A percentile compares a stretch with the other conserved stretches of the same genome.
phyloP scores from a whole-genome alignment of 1,140 invertebrate species.

The Agrypnia vestita region DNA sequence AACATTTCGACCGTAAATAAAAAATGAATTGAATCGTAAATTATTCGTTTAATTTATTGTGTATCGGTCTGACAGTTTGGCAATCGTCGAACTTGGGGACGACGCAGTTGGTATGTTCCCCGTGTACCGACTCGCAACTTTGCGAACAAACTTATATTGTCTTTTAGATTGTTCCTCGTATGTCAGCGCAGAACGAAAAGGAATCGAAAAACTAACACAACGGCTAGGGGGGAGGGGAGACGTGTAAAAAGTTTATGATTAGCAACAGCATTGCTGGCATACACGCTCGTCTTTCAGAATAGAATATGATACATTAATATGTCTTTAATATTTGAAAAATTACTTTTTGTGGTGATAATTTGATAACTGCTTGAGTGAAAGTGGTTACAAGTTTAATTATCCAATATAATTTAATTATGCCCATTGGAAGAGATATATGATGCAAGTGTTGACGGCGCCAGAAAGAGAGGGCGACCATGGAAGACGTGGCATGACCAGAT shows the following conservation, averaged over 20 bases:
- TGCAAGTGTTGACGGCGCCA: too few species aligned
- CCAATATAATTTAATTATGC: too few species aligned
- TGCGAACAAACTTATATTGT: slow-evolving; percentile 60
- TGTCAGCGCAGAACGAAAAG: slow-evolving; percentile 49
- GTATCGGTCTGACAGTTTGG: slow-evolving; percentile 17
- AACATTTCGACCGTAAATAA: too few species aligned
- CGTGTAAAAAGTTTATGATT: slow-evolving; percentile 45
- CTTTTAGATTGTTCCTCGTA: slow-evolving; percentile 60
- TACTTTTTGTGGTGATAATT: too few species aligned
- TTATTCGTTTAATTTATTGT: too few species aligned
- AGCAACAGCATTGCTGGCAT: slow-evolving; percentile 24
- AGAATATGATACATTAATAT: neutral
- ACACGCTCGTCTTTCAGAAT: slow-evolving; percentile 2
- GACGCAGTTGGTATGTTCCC: slow-evolving; percentile 56
- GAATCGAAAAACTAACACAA: slow-evolving; percentile 45
- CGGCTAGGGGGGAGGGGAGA: slow-evolving; percentile 6
- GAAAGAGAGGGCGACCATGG: too few species aligned
- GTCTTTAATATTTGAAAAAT: neutral
- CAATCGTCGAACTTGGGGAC: neutral
- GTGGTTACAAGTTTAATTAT: too few species aligned
- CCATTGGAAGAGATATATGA: too few species aligned
- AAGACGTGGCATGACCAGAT: too few species aligned
- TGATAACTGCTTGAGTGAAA: too few species aligned
- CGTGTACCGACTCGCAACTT: slow-evolving; percentile 52
- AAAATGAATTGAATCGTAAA: too few species aligned